Percentiles rank a stretch among this genome's conserved stretches.
Conservation (phyloP, 2,888 invertebrate species). For the Andrena trimmerana region DNA sequence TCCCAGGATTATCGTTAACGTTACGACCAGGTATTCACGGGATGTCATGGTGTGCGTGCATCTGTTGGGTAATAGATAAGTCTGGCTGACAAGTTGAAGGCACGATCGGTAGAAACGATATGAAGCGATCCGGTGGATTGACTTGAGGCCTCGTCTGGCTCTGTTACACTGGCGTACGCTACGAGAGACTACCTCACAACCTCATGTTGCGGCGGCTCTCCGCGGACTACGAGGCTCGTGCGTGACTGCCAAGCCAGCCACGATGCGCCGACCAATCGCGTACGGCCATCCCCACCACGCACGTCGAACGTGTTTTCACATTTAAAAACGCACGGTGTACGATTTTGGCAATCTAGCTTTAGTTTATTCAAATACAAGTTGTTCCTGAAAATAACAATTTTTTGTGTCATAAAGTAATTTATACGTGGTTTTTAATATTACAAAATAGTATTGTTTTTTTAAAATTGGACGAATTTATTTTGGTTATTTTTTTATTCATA, state of each 20-base stretch:
- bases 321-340: no score
- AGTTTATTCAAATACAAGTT: no score
- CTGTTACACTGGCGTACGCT: slow-evolving; percentile 1
- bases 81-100: neutral
- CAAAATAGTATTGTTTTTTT: no score
- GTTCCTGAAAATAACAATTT: no score
- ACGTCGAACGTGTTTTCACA: neutral
- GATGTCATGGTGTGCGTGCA: slow-evolving; percentile 72
- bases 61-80: slow-evolving; percentile 45
- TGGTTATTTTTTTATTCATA: no score
- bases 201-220: slow-evolving; percentile 64
- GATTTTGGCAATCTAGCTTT: no score
- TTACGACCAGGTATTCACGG: slow-evolving; percentile 62
- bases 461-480: no score
- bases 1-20: slow-evolving; percentile 61
- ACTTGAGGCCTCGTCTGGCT: neutral
- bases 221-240: slow-evolving; percentile 65
- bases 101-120: neutral
- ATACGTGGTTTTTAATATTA: no score
- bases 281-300: slow-evolving; percentile 6
- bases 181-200: slow-evolving; percentile 31
- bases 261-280: slow-evolving; percentile 36
- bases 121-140: neutral
- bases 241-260: neutral
- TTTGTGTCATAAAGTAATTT: no score